Evolutionary conservation across 2,797 vertebrate species (phyloP).

Genomic region (Spizella passerina): DNA sequence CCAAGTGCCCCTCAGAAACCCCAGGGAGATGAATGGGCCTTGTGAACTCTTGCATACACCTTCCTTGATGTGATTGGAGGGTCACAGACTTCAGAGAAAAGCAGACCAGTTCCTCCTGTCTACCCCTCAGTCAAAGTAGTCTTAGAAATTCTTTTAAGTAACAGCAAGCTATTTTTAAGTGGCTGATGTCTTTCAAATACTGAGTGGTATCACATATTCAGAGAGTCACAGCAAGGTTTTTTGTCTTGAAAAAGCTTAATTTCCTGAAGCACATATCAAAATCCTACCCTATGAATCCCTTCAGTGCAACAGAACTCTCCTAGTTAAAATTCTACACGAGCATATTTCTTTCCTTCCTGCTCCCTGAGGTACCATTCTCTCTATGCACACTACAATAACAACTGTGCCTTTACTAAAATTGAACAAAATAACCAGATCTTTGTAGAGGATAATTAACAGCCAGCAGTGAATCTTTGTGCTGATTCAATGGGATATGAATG

Average conservation of each 20-base stretch:
- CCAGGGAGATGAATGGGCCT: not conserved
- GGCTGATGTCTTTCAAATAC: not conserved
- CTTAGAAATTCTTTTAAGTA: conserved; percentile 12
- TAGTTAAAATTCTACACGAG: conserved; percentile 51
- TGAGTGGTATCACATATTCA: not conserved
- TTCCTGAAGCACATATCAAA: conserved; percentile 50
- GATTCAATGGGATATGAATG: conserved; percentile 57
- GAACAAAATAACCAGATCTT: conserved; percentile 67
- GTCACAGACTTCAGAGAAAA: not conserved
- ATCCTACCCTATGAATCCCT: conserved; percentile 15
- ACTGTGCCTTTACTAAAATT: conserved; percentile 35
- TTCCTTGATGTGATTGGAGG: not conserved
- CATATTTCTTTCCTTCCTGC: not conserved
- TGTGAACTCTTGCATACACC: not conserved
- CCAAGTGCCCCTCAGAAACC: not conserved
- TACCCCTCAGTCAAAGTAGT: not conserved
- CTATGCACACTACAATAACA: conserved; percentile 47
- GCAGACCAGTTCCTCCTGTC: not conserved
- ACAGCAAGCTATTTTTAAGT: not conserved
- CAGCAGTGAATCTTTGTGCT: conserved; percentile 49
- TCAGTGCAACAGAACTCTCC: conserved; percentile 12
- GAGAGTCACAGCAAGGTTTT: conserved; percentile 20
- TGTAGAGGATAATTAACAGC: conserved; percentile 66
- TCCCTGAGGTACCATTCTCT: conserved; percentile 50
- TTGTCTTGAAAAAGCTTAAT: conserved; percentile 59